Evolutionary conservation across 2,797 vertebrate genomes (phyloP), one percentile per base, ranked within the genome.

Genomic region (Danio aesculapii): DNA sequence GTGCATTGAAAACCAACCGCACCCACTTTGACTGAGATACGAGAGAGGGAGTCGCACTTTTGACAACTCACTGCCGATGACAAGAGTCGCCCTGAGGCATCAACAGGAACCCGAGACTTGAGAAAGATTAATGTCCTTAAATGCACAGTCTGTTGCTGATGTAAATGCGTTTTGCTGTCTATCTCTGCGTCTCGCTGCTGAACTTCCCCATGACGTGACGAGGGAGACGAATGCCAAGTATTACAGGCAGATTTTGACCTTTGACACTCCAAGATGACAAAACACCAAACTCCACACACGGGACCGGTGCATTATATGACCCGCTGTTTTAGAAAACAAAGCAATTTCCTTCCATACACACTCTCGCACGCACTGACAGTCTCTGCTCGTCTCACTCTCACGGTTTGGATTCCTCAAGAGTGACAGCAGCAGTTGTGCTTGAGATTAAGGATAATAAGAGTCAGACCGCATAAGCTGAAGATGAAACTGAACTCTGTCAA

Each of bases 241-340:
- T 55, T 46, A 59, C 14, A n/a, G 81, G 76, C 77, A 78, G 75
- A 83, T 84, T 30, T 80, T 84, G 87, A 90, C 90, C 86, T 84
- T 75, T 86, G 85, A 69, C 72, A 47, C 6, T 47, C 50, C 49
- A 47, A 4, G 17, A 43, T 81, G 85, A 88, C 63, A 70, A 52
- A 30, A 55, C 79, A 89, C 89, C 87, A 91, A 89, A 69, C 85
- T 84, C 83, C 72, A 87, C 86, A 87, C 85, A 77, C 78, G 70
- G 84, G 80, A 69, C 69, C 73, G 83, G 30, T 21, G 68, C 85
- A 80, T 87, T 72, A 80, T 69, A 87, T 87, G 86, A 91, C 64
- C 91, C 86, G 88, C 79, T 86, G 82, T 91, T 92, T 89, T 86
- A 81, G 85, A 84, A 72, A 71, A 81, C 77, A 30, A 78, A 19